Conservation (phyloP, 2,113 vertebrate species). For the Pardalotus punctatus region DNA sequence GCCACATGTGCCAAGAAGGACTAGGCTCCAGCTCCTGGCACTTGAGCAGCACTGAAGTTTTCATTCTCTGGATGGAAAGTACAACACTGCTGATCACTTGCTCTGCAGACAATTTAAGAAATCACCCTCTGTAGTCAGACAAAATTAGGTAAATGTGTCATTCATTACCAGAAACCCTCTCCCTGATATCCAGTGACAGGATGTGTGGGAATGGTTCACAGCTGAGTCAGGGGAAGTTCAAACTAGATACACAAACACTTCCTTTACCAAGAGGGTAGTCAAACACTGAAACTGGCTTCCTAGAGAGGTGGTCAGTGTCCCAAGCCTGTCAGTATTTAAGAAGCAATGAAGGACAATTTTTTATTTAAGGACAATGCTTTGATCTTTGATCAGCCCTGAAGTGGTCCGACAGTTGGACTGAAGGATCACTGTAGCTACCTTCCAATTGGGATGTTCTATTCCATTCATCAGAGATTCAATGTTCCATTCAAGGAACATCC, state of each 20-base stretch:
- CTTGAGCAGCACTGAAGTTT: neutral
- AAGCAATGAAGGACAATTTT: neutral
- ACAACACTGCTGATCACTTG: neutral
- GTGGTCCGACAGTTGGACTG: neutral
- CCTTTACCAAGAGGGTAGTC: neutral
- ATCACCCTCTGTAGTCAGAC: rapidly evolving
- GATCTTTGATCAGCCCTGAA: neutral
- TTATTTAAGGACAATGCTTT: neutral
- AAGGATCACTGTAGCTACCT: neutral
- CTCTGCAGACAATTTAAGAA: neutral
- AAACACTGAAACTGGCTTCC: neutral
- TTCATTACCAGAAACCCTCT: neutral
- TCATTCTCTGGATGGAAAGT: neutral
- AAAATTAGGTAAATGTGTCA: neutral
- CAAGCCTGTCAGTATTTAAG: neutral
- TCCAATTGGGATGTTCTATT: neutral
- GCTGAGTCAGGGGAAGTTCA: neutral
- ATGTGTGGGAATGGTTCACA: neutral
- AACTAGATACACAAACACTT: neutral
- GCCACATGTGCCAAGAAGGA: neutral
- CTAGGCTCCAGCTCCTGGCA: neutral
- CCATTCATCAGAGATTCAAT: neutral
- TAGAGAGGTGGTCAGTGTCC: neutral
- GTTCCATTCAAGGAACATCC: neutral
- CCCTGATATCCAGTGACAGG: neutral